Evolutionary conservation across 2,797 vertebrate genomes (phyloP), one percentile per base, ranked within the genome.

Genomic region (Urophycis tenuis): DNA sequence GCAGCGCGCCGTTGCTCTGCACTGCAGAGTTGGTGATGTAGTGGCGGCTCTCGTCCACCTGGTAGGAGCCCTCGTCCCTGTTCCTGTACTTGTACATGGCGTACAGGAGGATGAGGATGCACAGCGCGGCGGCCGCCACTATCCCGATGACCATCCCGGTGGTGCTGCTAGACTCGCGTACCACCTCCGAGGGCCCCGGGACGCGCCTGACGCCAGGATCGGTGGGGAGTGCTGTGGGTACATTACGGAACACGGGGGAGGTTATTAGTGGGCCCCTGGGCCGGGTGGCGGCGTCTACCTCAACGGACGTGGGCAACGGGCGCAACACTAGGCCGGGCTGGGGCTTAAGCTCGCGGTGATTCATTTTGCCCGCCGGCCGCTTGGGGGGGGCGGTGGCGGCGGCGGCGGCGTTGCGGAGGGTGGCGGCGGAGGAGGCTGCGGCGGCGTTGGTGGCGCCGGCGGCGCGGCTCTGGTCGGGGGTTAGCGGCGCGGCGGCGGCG

Each of bases 31-130:
- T 99, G 96, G 96, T 99, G 94, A 99, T 99, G 97, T 99, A 99
- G 94, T 99, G 98, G 87, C 98, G 93, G 89, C 96, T 99, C 94
- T 99, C 98, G 81, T 99, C 98, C 94, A 99, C 98, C 92, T 98
- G 98, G 93, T 99, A 99, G 93, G 98, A 99, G 90, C 98, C 98
- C 92, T 99, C 98, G 92, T 99, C 98, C 93, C 98, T 98, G 95
- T 99, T 99, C 93, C 98, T 98, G 95, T 99, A 99, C 93, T 99
- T 99, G 95, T 99, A 99, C 98, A 99, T 99, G 95, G 98, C 98
- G 19, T 99, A 99, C 93, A 99, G 96, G 87, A 99, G 98, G 94
- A 99, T 99, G 93, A 99, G 96, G 96, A 99, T 99, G 95, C 98
- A 99, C 93, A 99, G 95, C 91, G 98, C 98, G 3, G 98, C 98